Evolutionary conservation across 2,797 vertebrate species (phyloP), one percentile per base, ranked within the genome.

Genomic region (Phalanger gymnotis): DNA sequence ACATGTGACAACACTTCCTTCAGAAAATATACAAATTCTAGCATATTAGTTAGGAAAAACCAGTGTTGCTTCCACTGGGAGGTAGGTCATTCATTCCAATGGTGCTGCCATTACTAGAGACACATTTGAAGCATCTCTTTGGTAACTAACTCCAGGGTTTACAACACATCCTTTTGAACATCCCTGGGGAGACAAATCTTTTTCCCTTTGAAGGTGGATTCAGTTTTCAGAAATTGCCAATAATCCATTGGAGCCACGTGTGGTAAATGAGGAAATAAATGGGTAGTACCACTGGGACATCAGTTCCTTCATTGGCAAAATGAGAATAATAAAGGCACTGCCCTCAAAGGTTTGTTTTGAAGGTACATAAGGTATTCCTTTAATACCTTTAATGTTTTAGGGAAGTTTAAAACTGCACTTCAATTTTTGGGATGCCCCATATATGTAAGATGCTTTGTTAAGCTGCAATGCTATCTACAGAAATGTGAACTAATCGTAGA

Each of bases 311-410:
- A 27, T 3, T 27, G 40, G 22, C 73, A 81, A 81, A 81, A 25
- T 81, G n/a, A 47, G 11, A 58, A 66, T 25, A 47, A 40, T 47
- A 53, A 94, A 93, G 73, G 40, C 34, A 47, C 30, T 22, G 95
- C 90, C 96, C 54, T 81, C 56, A 94, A 96, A 91, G 56, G 3
- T 81, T 54, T 91, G 47, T 55, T 13, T 2, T 34, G 53, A 91
- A 53, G 92, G 57, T 54, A 81, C 40, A 47, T 31, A 47, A 47
- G n/a, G n/a, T 47, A 47, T 47, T 9, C 40, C 7, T 81, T 66
- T n/a, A 66, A 66, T 66, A n/a, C 40, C 7, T 81, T 66, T n/a
- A 66, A 66, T 66, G 19, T 34, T n/a, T n/a, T 66, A 66, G 16
- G 61, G 16, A 30, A 66, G 14, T 3, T 66, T 66, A n/a, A 66